Percentiles rank a stretch among this genome's conserved stretches.
These are phyloP conservation scores for Parauchenoglanis punctatus DNA, from an alignment of 2,797 vertebrate genomes.

Conservation along the genomic window DNA sequence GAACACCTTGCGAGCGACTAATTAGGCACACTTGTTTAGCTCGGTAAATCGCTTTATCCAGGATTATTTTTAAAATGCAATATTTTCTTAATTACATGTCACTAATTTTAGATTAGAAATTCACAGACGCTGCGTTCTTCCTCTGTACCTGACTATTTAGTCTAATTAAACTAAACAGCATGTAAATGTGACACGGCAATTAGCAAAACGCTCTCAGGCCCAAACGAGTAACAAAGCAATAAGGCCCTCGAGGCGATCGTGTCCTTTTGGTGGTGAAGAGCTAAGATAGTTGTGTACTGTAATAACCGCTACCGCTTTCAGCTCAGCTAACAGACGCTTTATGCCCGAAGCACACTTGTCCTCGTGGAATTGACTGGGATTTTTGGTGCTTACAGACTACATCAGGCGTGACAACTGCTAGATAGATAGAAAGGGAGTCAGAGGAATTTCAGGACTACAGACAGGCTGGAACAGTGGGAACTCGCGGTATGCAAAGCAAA, in stretches of 20 bases:
- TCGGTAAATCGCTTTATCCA: constrained; percentile 57
- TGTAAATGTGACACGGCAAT: constrained; percentile 58
- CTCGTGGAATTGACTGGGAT: constrained; percentile 14
- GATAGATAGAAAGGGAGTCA: constrained; percentile 15
- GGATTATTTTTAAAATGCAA: constrained; percentile 54
- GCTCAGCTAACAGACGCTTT: constrained; percentile 10
- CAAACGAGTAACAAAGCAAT: constrained; percentile 52
- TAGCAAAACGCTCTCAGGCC: constrained; percentile 49
- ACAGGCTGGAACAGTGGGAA: constrained; percentile 41
- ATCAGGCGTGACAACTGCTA: background rate
- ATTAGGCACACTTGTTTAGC: constrained; percentile 60
- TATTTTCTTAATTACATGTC: constrained; percentile 60
- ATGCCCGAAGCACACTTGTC: constrained; percentile 39
- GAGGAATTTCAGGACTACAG: constrained; percentile 40
- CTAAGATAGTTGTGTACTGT: constrained; percentile 33
- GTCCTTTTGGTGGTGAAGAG: constrained; percentile 47
- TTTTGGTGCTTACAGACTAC: constrained; percentile 15
- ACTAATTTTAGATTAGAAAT: constrained; percentile 57
- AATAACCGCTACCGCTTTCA: background rate
- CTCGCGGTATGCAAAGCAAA: constrained; percentile 38
- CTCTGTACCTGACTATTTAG: constrained; percentile 49
- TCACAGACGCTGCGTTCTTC: constrained; percentile 39
- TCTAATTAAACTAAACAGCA: constrained; percentile 59
- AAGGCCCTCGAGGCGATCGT: constrained; percentile 50
- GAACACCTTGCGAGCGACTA: constrained; percentile 59